Evolutionary conservation across 2,797 vertebrate species (phyloP), one percentile per base, ranked within the genome.

Genomic region (Sebastes oblongus): DNA sequence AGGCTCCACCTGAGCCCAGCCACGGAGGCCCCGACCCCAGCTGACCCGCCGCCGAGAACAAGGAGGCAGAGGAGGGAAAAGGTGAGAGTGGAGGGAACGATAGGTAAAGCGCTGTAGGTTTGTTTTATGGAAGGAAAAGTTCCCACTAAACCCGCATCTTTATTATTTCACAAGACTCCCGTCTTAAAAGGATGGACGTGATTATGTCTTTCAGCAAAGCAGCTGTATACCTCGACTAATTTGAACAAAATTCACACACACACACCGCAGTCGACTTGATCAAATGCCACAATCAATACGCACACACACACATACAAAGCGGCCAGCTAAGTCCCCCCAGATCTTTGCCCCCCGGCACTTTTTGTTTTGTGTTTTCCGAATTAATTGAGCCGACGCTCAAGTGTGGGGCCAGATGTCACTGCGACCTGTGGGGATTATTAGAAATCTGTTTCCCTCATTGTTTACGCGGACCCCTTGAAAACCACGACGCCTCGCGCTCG

Each of bases 1-100:
- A 93, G 94, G 87, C 94, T 89, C 82, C 95, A 95, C 95, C 95
- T 96, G 95, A 95, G 94, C 94, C 91, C 93, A 87, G 87, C 92
- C 90, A 82, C 42, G 14, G 76, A 94, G 90, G 90, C 92, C 87
- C 80, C 83, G 92, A 95, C 93, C 94, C 91, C 83, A 89, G 92
- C 86, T 89, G 93, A 93, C 94, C 93, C 68, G 2, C 84, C 75
- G 29, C 69, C 8, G 71, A 84, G 87, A 80, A 75, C 69, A 79
- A 88, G 86, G 86, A 86, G 82, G 84, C 66, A 27, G 71, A 77
- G 83, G 83, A 84, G 83, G 70, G 81, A 79, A 85, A 87, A 87
- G 81, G 83, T 90, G 86, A 86, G 75, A 68, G 82, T 30, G 66
- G 39, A 66, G 73, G 66, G 80, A 71, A 76, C 2, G 13, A 56